These are phyloP conservation scores for Pristis pectinata DNA, from an alignment of 2,797 vertebrate species.

Conservation along the genomic window DNA sequence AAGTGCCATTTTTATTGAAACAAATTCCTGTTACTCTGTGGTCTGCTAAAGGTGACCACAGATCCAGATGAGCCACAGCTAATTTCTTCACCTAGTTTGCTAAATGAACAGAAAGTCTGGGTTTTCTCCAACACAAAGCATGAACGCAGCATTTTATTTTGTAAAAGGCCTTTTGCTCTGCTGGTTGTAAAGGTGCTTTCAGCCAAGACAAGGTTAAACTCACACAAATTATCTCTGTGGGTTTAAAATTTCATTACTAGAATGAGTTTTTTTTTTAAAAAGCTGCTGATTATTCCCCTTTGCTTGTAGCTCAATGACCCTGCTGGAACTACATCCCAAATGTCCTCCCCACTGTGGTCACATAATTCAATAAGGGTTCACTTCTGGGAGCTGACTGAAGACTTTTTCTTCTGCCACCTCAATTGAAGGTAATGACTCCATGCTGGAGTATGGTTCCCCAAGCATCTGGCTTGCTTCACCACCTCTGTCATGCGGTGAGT, in stretches of 20 bases:
- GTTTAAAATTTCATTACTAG: not conserved
- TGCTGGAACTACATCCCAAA: not conserved
- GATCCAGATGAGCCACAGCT: not conserved
- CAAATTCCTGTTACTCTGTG: not conserved
- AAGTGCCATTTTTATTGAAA: not conserved
- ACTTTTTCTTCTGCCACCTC: not conserved
- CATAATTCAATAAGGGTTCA: too few species aligned
- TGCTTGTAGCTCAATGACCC: not conserved
- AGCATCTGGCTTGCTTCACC: not conserved
- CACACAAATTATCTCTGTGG: not conserved
- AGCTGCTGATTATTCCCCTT: not conserved
- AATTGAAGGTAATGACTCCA: not conserved
- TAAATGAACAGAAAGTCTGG: not conserved
- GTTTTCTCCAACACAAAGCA: constrained; percentile 10
- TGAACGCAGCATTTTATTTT: not conserved
- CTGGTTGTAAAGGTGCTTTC: not conserved
- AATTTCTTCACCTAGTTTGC: not conserved
- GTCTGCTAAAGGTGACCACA: not conserved
- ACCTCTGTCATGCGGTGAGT: not conserved
- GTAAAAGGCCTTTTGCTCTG: not conserved
- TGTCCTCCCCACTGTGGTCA: not conserved
- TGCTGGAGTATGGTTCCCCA: not conserved
- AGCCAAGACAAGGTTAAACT: not conserved
- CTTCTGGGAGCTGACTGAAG: not conserved
- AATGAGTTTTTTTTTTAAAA: not conserved